phyloP scores from a whole-genome alignment of 2,113 vertebrate species.

The Colaptes auratus region DNA sequence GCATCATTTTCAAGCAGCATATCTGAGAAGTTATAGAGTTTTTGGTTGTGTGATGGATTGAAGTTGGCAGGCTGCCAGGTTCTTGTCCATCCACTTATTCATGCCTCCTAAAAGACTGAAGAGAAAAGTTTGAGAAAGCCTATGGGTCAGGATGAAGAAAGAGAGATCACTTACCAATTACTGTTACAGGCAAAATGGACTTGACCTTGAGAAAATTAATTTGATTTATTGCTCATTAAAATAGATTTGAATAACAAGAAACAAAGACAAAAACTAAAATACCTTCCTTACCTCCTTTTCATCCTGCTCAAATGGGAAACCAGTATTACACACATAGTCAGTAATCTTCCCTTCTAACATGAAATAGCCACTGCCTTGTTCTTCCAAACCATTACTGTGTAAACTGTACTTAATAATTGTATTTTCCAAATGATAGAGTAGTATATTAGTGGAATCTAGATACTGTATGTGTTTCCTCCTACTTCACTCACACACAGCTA shows the following conservation, averaged over 20 bases:
- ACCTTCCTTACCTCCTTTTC: neutral
- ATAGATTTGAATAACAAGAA: no score
- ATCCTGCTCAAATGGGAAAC: neutral
- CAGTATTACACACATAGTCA: neutral
- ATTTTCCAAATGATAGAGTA: neutral
- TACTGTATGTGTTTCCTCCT: neutral
- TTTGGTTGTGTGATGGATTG: neutral
- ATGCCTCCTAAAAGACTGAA: neutral
- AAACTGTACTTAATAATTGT: neutral
- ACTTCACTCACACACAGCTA: neutral
- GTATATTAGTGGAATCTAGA: neutral
- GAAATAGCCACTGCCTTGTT: neutral
- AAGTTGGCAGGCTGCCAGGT: neutral
- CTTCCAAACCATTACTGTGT: neutral
- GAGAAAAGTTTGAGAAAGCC: neutral
- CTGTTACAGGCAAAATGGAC: no score
- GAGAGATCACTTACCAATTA: neutral
- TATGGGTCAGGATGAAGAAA: neutral
- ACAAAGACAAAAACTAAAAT: neutral
- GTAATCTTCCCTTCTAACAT: neutral
- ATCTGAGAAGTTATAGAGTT: neutral
- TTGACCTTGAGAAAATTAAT: no score
- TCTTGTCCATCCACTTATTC: neutral
- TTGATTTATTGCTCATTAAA: no score
- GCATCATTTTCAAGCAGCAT: neutral